phyloP scores from a whole-genome alignment of 2,888 invertebrate species.

The Lumbricus terrestris region DNA sequence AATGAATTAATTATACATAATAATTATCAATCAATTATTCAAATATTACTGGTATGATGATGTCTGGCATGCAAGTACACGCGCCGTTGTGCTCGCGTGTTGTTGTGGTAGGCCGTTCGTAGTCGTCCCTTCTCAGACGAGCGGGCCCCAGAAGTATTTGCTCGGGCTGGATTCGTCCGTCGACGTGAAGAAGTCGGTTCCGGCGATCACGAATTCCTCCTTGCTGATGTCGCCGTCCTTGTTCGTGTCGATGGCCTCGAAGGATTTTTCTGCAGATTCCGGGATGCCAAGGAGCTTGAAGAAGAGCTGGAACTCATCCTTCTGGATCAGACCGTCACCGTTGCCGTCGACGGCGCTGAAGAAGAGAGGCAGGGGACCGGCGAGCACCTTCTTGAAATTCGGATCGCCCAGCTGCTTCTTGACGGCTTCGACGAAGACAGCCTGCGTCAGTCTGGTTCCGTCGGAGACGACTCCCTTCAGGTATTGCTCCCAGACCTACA shows the following conservation, averaged over 20 bases:
- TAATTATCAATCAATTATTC: background rate
- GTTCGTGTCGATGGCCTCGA: conserved; percentile 45
- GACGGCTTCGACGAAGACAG: conserved; percentile 32
- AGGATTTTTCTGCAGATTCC: conserved; percentile 33
- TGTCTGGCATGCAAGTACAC: no score
- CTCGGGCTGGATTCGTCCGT: conserved; percentile 38
- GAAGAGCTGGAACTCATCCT: conserved; percentile 36
- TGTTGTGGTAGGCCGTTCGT: no score
- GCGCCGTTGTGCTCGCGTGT: no score
- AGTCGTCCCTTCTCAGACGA: conserved; percentile 26
- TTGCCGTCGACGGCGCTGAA: conserved; percentile 39
- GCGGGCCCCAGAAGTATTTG: conserved; percentile 41
- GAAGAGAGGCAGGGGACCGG: conserved; percentile 39
- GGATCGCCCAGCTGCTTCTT: conserved; percentile 29
- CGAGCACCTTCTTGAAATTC: conserved; percentile 29
- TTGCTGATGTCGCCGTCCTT: conserved; percentile 44
- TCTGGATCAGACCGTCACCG: conserved; percentile 35
- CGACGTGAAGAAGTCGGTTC: conserved; percentile 48
- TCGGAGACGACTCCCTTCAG: conserved; percentile 29
- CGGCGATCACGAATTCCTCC: conserved; percentile 46
- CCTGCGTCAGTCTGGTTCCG: conserved; percentile 26
- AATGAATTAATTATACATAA: background rate
- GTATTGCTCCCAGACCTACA: conserved; percentile 39
- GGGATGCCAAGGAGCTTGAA: conserved; percentile 37
- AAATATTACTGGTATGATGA: no score